Evolutionary conservation across 2,888 invertebrate species (phyloP), one percentile per base, ranked within the genome.

Genomic region (Amphiduros pacificus): DNA sequence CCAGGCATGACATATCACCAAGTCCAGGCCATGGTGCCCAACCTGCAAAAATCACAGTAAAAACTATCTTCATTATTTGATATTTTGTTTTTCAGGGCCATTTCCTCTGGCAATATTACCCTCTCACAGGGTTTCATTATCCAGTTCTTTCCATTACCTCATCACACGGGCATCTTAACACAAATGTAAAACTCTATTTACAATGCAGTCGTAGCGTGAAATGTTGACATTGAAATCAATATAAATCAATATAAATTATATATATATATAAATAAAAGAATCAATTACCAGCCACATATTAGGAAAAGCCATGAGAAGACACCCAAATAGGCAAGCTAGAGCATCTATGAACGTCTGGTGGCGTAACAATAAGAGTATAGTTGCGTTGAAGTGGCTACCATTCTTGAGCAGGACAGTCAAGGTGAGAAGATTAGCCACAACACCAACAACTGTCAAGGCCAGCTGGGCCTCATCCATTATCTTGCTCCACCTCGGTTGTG

Each of bases 1-100:
- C 67, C 67, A 67, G 14, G 49, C 62, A 31, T 67, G 53, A 36
- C 67, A 67, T 5, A 67, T 51, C 2, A 67, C 32, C 11, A 63
- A 31, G 54, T 67, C 67, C 14, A 65, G 11, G 50, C 36, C 61
- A n/a, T 55, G 26, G 57, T 52, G 32, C 0, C 67, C 67, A 1
- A 65, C 52, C 24, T 60, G 36, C 66, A 64, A 66, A 52, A 54
- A n/a, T n/a, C n/a, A n/a, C n/a, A n/a, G n/a, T n/a, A n/a, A n/a
- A n/a, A n/a, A n/a, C n/a, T n/a, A n/a, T n/a, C n/a, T n/a, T n/a
- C n/a, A n/a, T n/a, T n/a, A n/a, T n/a, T n/a, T n/a, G n/a, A n/a
- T n/a, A n/a, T n/a, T n/a, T n/a, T n/a, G n/a, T n/a, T n/a, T n/a
- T n/a, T n/a, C n/a, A n/a, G n/a, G n/a, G n/a, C n/a, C n/a, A n/a